Evolutionary conservation across 2,797 vertebrate genomes (phyloP), one percentile per base, ranked within the genome.

Genomic region (Benthosema pterotum): DNA sequence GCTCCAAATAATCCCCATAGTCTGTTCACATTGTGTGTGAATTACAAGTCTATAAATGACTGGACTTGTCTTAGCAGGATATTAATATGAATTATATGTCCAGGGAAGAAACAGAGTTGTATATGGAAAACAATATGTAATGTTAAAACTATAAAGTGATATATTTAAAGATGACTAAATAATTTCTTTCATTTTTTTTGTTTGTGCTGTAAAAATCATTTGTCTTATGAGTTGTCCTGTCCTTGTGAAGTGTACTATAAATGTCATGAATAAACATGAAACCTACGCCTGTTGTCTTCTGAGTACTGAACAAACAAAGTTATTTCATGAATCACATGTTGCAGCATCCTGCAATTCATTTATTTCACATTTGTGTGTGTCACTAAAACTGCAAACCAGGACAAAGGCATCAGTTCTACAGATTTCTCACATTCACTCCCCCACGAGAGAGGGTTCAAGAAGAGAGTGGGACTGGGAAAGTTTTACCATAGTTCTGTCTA

Each of bases 171-270:
- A 84, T 69, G 63, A 78, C 45, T 67, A 28, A 65, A 59, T 83
- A 42, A 75, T 84, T 82, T 63, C 52, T 52, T 51, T 63, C 52
- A 51, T 51, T 76, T 81, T 78, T 79, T 65, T 72, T 65, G 70
- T 64, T 72, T 63, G 69, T 87, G 81, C 71, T 90, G 87, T 90
- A 89, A 73, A 90, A 83, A 76, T 67, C 38, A 51, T 60, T 63
- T 82, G 77, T 65, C 62, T 85, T 75, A 60, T 75, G 69, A 71
- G 74, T 81, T 69, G 75, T 83, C 56, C 75, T 78, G 75, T 83
- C 56, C 75, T 78, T 82, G 84, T 89, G 79, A 80, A 66, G 68
- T 88, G 75, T 86, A 48, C 73, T 85, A 69, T 88, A 76, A 83
- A 90, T 88, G 86, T 88, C 52, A 78, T 43, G 69, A 75, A 67